Conservation (phyloP, 2,797 vertebrate genomes). For the Melanotaenia maccullochi region DNA sequence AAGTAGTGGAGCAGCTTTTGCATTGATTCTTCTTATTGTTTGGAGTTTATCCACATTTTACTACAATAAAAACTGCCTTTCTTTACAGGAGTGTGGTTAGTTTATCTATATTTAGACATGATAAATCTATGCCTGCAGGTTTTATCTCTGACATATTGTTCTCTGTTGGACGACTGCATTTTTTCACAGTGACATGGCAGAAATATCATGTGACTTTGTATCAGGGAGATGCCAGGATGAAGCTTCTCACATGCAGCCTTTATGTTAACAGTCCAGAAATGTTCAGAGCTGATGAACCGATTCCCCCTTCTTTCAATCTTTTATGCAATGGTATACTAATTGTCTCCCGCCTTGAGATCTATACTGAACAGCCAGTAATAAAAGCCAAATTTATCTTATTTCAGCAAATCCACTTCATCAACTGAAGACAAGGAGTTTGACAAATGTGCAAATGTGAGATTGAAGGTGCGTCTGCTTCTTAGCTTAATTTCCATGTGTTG, state of each 20-base stretch:
- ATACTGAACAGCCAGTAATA: background rate
- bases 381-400: background rate
- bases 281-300: background rate
- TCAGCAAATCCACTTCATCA: background rate
- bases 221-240: background rate
- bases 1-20: too few species aligned
- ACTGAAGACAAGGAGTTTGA: background rate
- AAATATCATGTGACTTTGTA: background rate
- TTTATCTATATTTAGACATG: background rate
- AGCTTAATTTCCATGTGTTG: conserved; percentile 8
- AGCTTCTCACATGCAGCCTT: background rate
- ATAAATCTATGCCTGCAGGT: background rate
- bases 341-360: background rate
- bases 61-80: background rate
- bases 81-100: background rate
- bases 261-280: background rate
- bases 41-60: background rate
- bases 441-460: background rate
- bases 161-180: background rate
- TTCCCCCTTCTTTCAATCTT: background rate
- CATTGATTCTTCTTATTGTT: too few species aligned
- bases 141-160: background rate
- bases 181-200: background rate
- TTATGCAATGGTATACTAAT: conserved; percentile 6
- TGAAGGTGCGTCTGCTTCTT: conserved; percentile 3